Base-by-base conservation (phyloP, 2,113 vertebrate species). In the Mohoua ochrocephala region DNA sequence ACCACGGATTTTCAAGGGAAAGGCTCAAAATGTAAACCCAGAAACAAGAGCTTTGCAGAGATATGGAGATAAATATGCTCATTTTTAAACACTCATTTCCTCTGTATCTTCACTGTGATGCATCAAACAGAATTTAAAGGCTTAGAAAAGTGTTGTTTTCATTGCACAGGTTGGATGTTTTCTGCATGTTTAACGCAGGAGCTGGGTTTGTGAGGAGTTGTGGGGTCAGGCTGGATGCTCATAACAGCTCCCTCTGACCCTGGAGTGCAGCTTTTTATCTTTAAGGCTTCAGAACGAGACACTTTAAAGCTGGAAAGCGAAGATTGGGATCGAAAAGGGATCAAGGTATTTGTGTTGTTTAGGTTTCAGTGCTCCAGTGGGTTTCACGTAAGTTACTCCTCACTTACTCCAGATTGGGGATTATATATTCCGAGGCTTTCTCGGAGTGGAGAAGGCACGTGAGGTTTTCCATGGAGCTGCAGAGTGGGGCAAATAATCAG, bases 71-170 rank as follows among this genome's bases (percentile, higher is more conserved):
- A 11, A 47, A 19, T 4, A 44, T 23, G 49, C 49, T 95, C 33
- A 0, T 37, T 85, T 39, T 31, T 1, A 33, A 23, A n/a, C 45
- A 23, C 1, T 0, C 11, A 2, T 71, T 63, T n/a, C 53, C 61
- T 82, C 18, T 12, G 8, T 2, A 0, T 7, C 1, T 11, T 23
- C 4, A 0, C 8, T 19, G 37, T 9, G 60, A 7, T 24, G 41
- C 17, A 49, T 4, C 44, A 47, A 52, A 59, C 5, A 1, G 0
- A 0, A 44, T 24, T 39, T 24, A 18, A 60, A 76, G 11, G 14
- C 7, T 52, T 18, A 7, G 27, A 37, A 82, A 75, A 26, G 1
- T 2, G 8, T 1, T 2, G 4, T 37, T 61, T 15, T 73, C 35
- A 6, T 41, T 27, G 11, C 67, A 4, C 30, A 11, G 10, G 21